A percentile compares a stretch with the other conserved stretches of the same genome.
phyloP scores from a whole-genome alignment of 1,140 invertebrate species.

The Brachionus rubens region DNA sequence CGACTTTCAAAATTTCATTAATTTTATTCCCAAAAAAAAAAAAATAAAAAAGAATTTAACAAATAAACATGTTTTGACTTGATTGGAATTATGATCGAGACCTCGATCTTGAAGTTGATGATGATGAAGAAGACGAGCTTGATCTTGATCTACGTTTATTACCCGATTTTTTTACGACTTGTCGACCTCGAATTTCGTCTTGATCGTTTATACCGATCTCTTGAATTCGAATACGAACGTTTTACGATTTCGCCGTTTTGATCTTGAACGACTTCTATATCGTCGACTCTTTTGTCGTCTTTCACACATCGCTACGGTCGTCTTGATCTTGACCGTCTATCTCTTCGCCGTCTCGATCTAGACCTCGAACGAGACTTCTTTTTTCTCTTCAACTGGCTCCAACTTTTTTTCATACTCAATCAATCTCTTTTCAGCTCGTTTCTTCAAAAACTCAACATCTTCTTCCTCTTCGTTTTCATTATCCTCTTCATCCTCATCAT shows the following conservation, averaged over 20 bases:
- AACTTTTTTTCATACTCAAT: slow-evolving; percentile 5
- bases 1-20: not conserved
- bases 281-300: not conserved
- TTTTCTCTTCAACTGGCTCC: not conserved
- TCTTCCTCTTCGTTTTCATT: slow-evolving; percentile 21
- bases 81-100: not conserved
- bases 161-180: not conserved
- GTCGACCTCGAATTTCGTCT: not conserved
- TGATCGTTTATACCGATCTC: not conserved
- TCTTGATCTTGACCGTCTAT: slow-evolving; percentile 4
- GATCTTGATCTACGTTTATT: not conserved
- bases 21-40: not conserved
- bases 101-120: not conserved
- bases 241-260: not conserved
- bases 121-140: not conserved
- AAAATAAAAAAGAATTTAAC: not conserved
- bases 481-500: slow-evolving; percentile 30
- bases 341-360: not conserved
- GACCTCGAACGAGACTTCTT: not conserved
- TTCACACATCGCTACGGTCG: not conserved
- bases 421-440: not conserved
- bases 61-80: not conserved
- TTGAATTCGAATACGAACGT: too few species aligned
- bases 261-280: not conserved
- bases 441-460: slow-evolving; percentile 24